Percentiles rank a stretch among this genome's conserved stretches.
phyloP scores from a whole-genome alignment of 1,140 invertebrate genomes.

The Magallana gigas region DNA sequence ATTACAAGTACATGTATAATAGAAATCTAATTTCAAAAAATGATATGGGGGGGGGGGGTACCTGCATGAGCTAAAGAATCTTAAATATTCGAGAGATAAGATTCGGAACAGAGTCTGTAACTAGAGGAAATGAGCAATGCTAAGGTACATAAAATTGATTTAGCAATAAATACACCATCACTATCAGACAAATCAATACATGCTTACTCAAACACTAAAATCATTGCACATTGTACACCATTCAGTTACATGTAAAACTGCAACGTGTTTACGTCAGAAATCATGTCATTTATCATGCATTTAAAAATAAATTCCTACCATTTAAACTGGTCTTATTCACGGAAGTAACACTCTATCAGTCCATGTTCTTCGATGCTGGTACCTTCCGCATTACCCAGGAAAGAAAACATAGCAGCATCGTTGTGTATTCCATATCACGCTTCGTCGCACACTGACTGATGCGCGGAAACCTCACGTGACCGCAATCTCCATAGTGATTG shows the following conservation, averaged over 20 bases:
- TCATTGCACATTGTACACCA: not conserved
- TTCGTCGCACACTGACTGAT: conserved; percentile 29
- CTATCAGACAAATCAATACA: conserved; percentile 10
- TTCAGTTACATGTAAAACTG: not conserved
- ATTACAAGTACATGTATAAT: too few species aligned
- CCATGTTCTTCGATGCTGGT: not conserved
- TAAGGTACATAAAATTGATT: conserved; percentile 9
- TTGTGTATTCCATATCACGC: conserved; percentile 3
- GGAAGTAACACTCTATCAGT: not conserved
- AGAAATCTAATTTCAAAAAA: too few species aligned
- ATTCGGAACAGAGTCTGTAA: not conserved
- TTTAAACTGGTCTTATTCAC: not conserved
- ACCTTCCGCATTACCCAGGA: not conserved
- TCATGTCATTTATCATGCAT: not conserved
- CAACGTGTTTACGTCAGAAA: conserved; percentile 1
- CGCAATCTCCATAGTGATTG: conserved; percentile 66
- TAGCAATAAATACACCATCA: conserved; percentile 8
- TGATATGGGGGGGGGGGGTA: too few species aligned
- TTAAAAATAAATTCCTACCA: not conserved
- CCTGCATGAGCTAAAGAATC: too few species aligned
- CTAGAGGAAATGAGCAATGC: not conserved
- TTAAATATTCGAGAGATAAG: too few species aligned
- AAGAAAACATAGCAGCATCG: not conserved
- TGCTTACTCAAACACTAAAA: not conserved
- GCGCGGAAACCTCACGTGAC: conserved; percentile 50